A percentile compares a stretch with the other conserved stretches of the same genome.
These are phyloP conservation scores for Gasterosteus aculeatus DNA, from an alignment of 2,113 vertebrate genomes.

Conservation along the genomic window DNA sequence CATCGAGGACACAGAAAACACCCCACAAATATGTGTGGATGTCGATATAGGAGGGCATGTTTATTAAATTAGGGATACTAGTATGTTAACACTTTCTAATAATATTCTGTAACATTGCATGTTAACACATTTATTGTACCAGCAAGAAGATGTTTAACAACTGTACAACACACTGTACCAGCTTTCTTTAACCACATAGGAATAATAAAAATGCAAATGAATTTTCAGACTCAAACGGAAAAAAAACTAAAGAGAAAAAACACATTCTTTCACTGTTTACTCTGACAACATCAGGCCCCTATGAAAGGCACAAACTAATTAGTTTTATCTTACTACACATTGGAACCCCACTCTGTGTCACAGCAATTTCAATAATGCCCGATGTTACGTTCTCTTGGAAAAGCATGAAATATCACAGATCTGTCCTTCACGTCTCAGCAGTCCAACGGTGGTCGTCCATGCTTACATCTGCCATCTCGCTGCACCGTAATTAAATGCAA, in stretches of 20 bases:
- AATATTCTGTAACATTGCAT: neutral
- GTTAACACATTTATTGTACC: neutral
- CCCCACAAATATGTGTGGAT: neutral
- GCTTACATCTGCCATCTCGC: constrained; percentile 50
- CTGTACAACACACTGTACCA: neutral
- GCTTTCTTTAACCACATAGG: neutral
- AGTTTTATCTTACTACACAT: constrained; percentile 10
- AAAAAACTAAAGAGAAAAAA: neutral
- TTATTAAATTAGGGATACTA: too few species aligned
- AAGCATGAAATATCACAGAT: constrained; percentile 42
- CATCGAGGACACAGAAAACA: neutral
- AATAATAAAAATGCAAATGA: neutral
- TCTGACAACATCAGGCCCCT: constrained; percentile 14
- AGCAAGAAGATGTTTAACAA: neutral
- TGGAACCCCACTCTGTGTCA: constrained; percentile 34
- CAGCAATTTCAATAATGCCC: constrained; percentile 25
- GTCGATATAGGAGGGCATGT: neutral
- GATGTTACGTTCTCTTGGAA: constrained; percentile 19
- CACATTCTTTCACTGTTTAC: constrained; percentile 17
- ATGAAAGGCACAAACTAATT: constrained; percentile 32
- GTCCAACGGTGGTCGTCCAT: constrained; percentile 25
- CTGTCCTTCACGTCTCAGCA: constrained; percentile 29
- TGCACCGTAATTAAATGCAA: constrained; percentile 63
- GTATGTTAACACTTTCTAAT: neutral
- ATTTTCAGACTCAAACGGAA: neutral